Evolutionary conservation across 2,888 invertebrate species (phyloP), one percentile per base, ranked within the genome.

Genomic region (Phortica okadai): DNA sequence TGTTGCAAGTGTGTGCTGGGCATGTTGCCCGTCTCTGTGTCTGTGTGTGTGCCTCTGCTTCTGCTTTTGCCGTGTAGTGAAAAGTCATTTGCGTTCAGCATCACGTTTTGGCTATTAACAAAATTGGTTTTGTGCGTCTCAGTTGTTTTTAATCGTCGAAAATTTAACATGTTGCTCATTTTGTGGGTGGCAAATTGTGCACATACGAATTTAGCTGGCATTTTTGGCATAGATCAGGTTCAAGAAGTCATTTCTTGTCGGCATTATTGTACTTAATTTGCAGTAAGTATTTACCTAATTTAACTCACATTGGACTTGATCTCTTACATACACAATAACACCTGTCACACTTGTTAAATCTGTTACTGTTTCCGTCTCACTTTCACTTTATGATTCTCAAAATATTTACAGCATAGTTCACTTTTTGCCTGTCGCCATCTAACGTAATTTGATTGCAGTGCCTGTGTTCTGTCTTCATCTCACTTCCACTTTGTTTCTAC

Each of bases 121-220:
- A 66, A 66, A 66, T 42, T 50, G 50, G 33, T 50, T 7, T 62
- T 62, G 25, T 62, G 62, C 62, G 62, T 62, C 16, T 33, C 33
- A 33, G 33, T 33, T 33, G 33, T 33, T 33, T 33, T 33, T 33
- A 33, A 33, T 33, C 33, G 33, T 33, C 33, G 33, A 33, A 33
- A 25, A 25, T 62, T 25, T 62, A 25, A 11, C 3, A 25, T 4
- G 6, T 62, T 62, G 16, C 25, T 62, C 7, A 16, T 25, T 62
- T 69, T 69, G 44, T 69, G 69, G 69, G 69, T 69, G 69, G 69
- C 69, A 42, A 69, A n/a, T 16, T 69, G 66, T 3, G 21, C n/a
- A n/a, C 11, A 66, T 66, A 16, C 42, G 44, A 45, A 62, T 67
- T 66, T 62, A 33, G 42, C 42, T 14, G 11, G 16, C 1, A n/a